A percentile compares a stretch with the other conserved stretches of the same genome.
Conservation (phyloP, 2,113 vertebrate genomes). For the Dasyprocta punctata region DNA sequence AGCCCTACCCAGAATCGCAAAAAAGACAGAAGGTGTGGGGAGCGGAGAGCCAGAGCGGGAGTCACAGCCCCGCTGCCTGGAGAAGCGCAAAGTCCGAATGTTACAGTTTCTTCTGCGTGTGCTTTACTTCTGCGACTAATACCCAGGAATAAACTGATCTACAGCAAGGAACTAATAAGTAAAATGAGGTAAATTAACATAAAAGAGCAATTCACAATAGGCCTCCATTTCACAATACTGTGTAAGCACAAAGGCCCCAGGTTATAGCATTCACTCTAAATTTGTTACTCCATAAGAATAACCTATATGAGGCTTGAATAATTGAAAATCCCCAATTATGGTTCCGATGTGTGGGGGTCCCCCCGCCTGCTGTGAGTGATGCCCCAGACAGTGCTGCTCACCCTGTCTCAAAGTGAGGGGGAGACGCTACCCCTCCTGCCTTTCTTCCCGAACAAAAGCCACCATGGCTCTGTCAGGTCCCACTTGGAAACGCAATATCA, state of each 20-base stretch:
- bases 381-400: conserved; percentile 13
- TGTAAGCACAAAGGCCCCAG: conserved; percentile 28
- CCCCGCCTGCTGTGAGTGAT: conserved; percentile 21
- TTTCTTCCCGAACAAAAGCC: conserved; percentile 60
- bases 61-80: not conserved
- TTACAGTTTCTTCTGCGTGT: fast-evolving
- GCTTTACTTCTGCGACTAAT: not conserved
- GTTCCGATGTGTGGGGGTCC: not conserved
- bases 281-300: conserved; percentile 16
- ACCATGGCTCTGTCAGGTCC: conserved; percentile 78
- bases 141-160: not conserved
- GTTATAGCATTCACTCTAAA: not conserved
- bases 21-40: not conserved
- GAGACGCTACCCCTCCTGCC: not conserved
- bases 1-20: not conserved
- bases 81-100: not conserved
- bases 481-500: conserved; percentile 84
- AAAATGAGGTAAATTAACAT: conserved; percentile 47
- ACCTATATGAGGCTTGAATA: not conserved
- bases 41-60: fast-evolving
- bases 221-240: not conserved
- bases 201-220: conserved; percentile 16
- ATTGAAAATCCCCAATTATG: conserved; percentile 47
- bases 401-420: not conserved
- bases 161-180: conserved; percentile 25